phyloP scores from a whole-genome alignment of 2,888 invertebrate genomes.

The Cheilosia vernalis region DNA sequence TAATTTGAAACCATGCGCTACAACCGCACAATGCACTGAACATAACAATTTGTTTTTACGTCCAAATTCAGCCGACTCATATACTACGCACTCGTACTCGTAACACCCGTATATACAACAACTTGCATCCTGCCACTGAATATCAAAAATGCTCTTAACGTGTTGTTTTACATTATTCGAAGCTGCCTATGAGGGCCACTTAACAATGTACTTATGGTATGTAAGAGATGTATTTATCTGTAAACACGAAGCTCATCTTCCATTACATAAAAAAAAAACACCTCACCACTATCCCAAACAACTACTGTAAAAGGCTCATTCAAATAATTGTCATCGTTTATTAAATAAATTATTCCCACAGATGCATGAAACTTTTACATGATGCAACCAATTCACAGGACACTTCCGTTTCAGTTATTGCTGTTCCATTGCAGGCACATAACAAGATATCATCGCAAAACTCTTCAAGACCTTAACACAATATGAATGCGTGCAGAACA shows the following conservation, averaged over 20 bases:
- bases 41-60: constrained; percentile 28
- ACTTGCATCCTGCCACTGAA: background rate
- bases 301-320: constrained; percentile 40
- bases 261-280: background rate
- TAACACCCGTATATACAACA: background rate
- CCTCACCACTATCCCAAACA: background rate
- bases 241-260: constrained; percentile 44
- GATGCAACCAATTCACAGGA: constrained; percentile 16
- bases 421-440: constrained; percentile 30
- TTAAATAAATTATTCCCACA: constrained; percentile 56
- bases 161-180: constrained; percentile 47
- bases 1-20: constrained; percentile 31
- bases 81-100: too few relatives aligned
- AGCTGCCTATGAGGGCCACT: constrained; percentile 62
- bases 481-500: constrained; percentile 15
- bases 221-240: constrained; percentile 44
- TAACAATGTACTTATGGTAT: constrained; percentile 31
- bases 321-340: constrained; percentile 60
- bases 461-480: constrained; percentile 8
- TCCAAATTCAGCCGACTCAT: background rate
- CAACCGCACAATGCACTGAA: constrained; percentile 27
- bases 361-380: constrained; percentile 23
- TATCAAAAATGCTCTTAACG: constrained; percentile 49
- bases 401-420: constrained; percentile 23
- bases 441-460: constrained; percentile 8